phyloP scores from a whole-genome alignment of 1,140 invertebrate species.

The Phenacoccus solenopsis region DNA sequence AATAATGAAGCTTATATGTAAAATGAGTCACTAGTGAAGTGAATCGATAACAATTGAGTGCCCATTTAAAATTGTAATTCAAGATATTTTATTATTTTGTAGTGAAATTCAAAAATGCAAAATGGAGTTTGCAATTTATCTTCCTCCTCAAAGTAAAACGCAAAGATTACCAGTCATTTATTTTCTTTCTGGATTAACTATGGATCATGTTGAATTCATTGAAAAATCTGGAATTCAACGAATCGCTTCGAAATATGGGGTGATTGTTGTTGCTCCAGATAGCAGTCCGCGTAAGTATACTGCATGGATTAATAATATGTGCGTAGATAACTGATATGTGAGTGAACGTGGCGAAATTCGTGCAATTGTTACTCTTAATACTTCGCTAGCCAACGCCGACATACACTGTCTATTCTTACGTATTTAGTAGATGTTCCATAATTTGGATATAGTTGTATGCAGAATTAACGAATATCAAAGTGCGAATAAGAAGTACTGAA shows the following conservation, averaged over 20 bases:
- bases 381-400: no score
- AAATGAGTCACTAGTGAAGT: no score
- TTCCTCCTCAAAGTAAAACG: constrained; percentile 59
- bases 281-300: constrained; percentile 67
- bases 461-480: no score
- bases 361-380: no score
- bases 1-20: no score
- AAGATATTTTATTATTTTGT: constrained; percentile 32
- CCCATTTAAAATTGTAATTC: constrained; percentile 5
- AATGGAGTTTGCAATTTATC: constrained; percentile 86
- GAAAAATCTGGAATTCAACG: constrained; percentile 87
- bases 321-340: no score
- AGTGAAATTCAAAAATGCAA: constrained; percentile 66
- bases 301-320: background rate
- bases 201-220: constrained; percentile 93
- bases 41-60: no score
- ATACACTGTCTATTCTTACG: no score
- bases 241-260: constrained; percentile 64
- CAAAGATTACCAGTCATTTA: constrained; percentile 70
- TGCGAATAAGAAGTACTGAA: no score
- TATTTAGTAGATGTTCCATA: no score
- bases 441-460: no score
- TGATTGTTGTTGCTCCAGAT: constrained; percentile 84
- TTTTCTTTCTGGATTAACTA: constrained; percentile 88
- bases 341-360: no score